These are phyloP conservation scores for Chaenogobius annularis DNA, from an alignment of 2,113 vertebrate genomes.

Conservation along the genomic window DNA sequence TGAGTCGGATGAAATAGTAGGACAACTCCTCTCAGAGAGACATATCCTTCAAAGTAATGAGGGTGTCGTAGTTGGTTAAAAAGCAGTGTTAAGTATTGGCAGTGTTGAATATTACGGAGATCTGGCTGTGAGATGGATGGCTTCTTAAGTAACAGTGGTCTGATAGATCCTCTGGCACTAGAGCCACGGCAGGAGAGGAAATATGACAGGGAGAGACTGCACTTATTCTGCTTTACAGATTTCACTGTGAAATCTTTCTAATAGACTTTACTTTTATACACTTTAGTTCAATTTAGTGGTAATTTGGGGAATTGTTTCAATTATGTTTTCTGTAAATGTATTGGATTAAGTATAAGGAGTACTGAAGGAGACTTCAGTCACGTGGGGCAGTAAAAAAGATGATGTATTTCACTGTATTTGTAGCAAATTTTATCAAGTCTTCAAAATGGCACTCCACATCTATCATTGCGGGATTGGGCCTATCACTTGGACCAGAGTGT, in stretches of 20 bases:
- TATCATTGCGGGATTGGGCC: no score
- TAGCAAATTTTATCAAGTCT: neutral
- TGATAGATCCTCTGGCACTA: conserved; percentile 65
- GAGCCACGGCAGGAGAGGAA: conserved; percentile 45
- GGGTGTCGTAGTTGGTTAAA: conserved; percentile 81
- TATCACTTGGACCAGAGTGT: no score
- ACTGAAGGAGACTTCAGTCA: no score
- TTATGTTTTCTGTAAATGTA: neutral
- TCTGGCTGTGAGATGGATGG: conserved; percentile 63
- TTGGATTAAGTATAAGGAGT: no score
- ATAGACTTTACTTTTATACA: neutral
- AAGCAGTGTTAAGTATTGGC: conserved; percentile 70
- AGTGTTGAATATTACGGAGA: conserved; percentile 51
- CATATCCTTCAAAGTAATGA: conserved; percentile 78
- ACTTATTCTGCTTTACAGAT: conserved; percentile 1
- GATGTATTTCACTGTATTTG: no score
- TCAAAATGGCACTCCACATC: no score
- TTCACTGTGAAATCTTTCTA: neutral
- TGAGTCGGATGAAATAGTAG: conserved; percentile 66
- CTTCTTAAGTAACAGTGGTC: conserved; percentile 75
- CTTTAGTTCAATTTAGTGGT: neutral
- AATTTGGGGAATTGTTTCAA: neutral
- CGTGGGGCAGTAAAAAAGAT: no score
- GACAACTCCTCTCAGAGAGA: conserved; percentile 67
- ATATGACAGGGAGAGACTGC: conserved; percentile 34